A percentile compares a stretch with the other conserved stretches of the same genome.
Conservation (phyloP, 2,113 vertebrate genomes). For the Istiophorus platypterus region DNA sequence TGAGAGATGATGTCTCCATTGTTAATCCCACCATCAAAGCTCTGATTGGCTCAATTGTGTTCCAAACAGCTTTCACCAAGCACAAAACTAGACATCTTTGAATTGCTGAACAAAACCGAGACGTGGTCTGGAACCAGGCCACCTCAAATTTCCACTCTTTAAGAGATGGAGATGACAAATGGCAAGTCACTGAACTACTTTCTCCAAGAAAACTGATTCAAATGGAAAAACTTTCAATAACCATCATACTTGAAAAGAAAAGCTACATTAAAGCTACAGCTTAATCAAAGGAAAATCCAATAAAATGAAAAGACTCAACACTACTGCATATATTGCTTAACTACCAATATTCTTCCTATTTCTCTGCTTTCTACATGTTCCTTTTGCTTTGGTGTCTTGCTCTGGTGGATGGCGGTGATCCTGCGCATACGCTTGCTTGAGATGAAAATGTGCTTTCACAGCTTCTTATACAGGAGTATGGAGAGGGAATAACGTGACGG, state of each 20-base stretch:
- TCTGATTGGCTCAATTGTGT: neutral
- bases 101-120: neutral
- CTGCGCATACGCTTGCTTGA: neutral
- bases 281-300: neutral
- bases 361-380: neutral
- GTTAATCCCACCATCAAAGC: neutral
- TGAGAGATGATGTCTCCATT: neutral
- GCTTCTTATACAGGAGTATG: neutral
- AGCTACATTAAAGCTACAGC: neutral
- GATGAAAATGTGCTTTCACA: constrained; percentile 15
- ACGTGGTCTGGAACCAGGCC: neutral
- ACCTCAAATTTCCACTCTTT: neutral
- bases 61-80: neutral
- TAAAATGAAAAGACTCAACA: neutral
- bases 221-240: neutral
- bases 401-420: neutral
- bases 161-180: neutral
- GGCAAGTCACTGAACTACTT: neutral
- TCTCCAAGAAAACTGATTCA: neutral
- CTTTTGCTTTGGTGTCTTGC: neutral
- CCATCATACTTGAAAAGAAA: neutral
- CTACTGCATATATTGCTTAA: neutral
- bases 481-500: constrained; percentile 8
- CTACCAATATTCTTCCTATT: neutral
- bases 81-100: neutral